Base-by-base conservation (phyloP, 2,888 invertebrate species). In the Leptinotarsa juncta region DNA sequence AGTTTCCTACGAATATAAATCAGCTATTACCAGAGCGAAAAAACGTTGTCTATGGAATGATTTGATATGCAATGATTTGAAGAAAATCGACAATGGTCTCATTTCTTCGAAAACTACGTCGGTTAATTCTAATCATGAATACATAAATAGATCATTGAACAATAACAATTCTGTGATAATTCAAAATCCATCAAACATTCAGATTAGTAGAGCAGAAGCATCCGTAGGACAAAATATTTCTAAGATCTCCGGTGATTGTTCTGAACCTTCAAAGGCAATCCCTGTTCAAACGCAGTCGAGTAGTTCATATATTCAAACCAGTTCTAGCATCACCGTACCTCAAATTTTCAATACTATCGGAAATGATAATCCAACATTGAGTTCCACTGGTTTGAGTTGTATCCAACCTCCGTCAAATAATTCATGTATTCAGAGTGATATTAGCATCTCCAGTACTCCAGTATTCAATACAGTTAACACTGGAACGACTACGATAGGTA, bases 21-120 rank as follows among this genome's bases (percentile, higher is more conserved):
- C 3, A 20, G 32, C 20, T 12, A 4, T 49, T 3, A 15, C 26
- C 14, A 57, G 7, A n/a, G 62, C 20, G 15, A 75, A 69, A 23
- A 72, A 69, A 68, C 53, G 72, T 5, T 71, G 66, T 50, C 48
- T 69, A 53, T 75, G 75, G 75, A 72, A 75, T 51, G 66, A 71
- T 32, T 68, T 74, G 50, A 42, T 42, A 14, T 65, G 71, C n/a
- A 68, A 57, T 18, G 71, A 71, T 57, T 42, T 74, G 26, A 74
- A 53, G 53, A n/a, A 16, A 16, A 26, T 7, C 15, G n/a, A n/a
- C 3, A 14, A 7, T 42, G n/a, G 16, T 62, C 16, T 26, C 12
- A 16, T 32, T 32, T 32, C 16, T 26, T 18, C 42, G 16, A 62
- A 32, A 57, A 23, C 57, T 57, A 10, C 57, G 14, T 57, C 23